phyloP scores from a whole-genome alignment of 2,797 vertebrate genomes.

The Heterohyrax brucei region DNA sequence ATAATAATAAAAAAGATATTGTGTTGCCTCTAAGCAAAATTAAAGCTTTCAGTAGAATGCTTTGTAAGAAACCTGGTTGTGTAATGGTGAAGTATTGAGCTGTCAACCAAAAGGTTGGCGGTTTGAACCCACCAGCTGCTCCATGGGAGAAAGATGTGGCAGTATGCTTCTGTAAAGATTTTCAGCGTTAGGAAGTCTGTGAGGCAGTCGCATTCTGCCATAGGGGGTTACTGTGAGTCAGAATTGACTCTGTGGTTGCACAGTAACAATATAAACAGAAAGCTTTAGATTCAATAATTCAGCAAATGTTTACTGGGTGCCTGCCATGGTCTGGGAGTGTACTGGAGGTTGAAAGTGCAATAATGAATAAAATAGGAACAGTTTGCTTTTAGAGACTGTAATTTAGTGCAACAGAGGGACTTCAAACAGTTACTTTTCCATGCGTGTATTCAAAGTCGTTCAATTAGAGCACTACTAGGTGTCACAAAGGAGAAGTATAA shows the following conservation, averaged over 20 bases:
- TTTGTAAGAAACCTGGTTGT: too few species aligned
- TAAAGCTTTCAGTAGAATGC: background rate
- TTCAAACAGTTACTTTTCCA: slow-evolving; percentile 1
- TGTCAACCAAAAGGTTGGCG: too few species aligned
- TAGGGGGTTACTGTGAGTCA: background rate
- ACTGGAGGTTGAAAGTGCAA: background rate
- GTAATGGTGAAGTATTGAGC: too few species aligned
- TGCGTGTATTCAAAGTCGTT: background rate
- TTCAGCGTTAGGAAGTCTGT: background rate
- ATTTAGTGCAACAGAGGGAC: background rate
- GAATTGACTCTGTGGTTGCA: background rate
- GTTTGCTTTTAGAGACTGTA: background rate
- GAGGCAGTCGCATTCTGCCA: background rate
- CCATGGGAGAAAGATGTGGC: too few species aligned
- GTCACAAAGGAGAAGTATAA: background rate
- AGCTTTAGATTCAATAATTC: background rate
- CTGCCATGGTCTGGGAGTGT: background rate
- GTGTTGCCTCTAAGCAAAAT: background rate
- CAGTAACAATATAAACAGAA: background rate
- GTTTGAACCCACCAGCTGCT: too few species aligned
- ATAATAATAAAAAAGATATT: background rate
- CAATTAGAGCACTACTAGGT: background rate
- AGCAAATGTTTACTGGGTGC: background rate
- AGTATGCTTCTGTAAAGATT: background rate
- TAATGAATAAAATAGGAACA: background rate